Conservation (phyloP, 2,888 invertebrate genomes). For the Ectropis crepuscularia region DNA sequence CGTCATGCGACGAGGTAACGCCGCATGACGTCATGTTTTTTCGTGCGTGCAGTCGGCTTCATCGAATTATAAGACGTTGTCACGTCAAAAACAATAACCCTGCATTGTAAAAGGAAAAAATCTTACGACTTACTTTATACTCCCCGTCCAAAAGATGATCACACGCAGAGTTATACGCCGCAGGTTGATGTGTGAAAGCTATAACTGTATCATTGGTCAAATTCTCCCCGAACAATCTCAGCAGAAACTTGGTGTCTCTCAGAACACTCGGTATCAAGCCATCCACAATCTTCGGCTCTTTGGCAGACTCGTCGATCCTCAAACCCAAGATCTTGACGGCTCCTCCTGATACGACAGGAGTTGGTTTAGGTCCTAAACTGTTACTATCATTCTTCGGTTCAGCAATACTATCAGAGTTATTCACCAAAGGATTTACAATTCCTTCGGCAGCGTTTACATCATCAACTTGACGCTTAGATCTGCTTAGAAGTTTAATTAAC, state of each 20-base stretch:
- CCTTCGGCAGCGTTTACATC: slow-evolving; percentile 1
- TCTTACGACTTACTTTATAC: slow-evolving; percentile 56
- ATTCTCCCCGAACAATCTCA: slow-evolving; percentile 72
- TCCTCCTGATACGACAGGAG: not conserved
- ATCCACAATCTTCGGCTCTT: slow-evolving; percentile 72
- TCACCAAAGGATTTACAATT: not conserved
- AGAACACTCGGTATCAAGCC: slow-evolving; percentile 73
- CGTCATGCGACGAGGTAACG: too few relatives aligned
- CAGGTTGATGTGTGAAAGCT: slow-evolving; percentile 67
- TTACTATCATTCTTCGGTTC: not conserved
- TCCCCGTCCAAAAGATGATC: slow-evolving; percentile 60
- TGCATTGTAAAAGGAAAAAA: too few relatives aligned
- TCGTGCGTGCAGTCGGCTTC: too few relatives aligned
- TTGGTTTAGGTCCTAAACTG: slow-evolving; percentile 21
- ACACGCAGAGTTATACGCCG: slow-evolving; percentile 50
- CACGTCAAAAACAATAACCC: too few relatives aligned
- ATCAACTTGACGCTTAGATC: slow-evolving; percentile 40
- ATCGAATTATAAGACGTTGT: too few relatives aligned
- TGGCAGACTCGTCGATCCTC: slow-evolving; percentile 68
- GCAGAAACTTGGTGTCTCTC: slow-evolving; percentile 56
- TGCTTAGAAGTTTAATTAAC: slow-evolving; percentile 7
- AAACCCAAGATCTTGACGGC: slow-evolving; percentile 61
- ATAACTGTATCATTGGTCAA: slow-evolving; percentile 63
- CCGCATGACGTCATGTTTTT: too few relatives aligned
- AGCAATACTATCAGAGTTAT: not conserved